Conservation (phyloP, 2,113 vertebrate genomes). For the Phaethon lepturus region DNA sequence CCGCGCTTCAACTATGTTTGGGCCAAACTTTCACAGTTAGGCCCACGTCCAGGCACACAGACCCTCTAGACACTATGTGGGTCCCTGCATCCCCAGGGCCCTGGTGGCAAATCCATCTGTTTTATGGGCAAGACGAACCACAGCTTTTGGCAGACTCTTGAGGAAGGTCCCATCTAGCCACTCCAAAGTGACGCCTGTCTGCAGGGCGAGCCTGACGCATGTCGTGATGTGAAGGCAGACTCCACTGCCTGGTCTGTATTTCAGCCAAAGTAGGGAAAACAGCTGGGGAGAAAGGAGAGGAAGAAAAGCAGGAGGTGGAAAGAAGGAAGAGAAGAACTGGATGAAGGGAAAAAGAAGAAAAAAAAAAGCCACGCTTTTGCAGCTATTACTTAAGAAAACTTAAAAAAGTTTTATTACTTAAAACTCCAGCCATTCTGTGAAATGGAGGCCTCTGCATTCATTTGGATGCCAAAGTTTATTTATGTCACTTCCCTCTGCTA, state of each 20-base stretch:
- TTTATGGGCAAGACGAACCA: no score
- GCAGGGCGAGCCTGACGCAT: accelerated
- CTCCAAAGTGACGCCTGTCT: neutral
- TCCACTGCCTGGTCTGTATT: neutral
- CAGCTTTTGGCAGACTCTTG: neutral
- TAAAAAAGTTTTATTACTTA: no score
- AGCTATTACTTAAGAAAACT: no score
- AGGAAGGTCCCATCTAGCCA: neutral
- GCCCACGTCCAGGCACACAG: accelerated
- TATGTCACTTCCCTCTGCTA: conserved; percentile 1
- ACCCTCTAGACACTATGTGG: accelerated
- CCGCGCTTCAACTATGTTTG: accelerated
- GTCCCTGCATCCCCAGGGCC: neutral
- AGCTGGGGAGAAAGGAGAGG: neutral
- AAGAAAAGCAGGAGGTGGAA: neutral
- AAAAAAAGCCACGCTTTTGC: neutral
- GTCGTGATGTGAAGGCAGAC: accelerated
- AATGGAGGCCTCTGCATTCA: neutral
- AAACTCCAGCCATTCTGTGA: neutral
- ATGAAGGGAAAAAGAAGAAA: neutral
- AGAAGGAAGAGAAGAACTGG: neutral
- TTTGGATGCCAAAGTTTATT: conserved; percentile 16
- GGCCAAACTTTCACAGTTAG: neutral
- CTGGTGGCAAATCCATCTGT: neutral
- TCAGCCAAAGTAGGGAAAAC: neutral